These are phyloP conservation scores for Mormyrus iriodes DNA, from an alignment of 2,113 vertebrate species.

Conservation along the genomic window DNA sequence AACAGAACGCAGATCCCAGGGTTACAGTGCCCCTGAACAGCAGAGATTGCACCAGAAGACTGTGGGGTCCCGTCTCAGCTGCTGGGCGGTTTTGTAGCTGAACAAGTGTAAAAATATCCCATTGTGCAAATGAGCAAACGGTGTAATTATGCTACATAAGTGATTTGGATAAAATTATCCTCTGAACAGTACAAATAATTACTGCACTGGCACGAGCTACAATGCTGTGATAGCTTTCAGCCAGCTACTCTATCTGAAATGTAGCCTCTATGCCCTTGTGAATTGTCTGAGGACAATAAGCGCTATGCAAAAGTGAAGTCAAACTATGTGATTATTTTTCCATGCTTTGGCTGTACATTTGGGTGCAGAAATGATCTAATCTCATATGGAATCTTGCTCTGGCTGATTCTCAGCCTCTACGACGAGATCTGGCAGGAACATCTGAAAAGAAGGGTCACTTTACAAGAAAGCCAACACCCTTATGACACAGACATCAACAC, in stretches of 20 bases:
- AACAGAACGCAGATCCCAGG: neutral
- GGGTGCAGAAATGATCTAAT: neutral
- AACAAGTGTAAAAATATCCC: neutral
- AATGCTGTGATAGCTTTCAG: neutral
- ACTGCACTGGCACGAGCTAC: neutral
- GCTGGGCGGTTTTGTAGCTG: neutral
- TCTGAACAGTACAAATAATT: slow-evolving; percentile 1
- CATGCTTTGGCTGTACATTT: neutral
- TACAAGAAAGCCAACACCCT: neutral
- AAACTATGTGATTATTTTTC: slow-evolving; percentile 1
- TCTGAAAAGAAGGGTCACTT: neutral
- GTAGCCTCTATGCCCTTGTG: neutral
- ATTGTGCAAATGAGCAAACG: neutral
- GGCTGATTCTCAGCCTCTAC: neutral
- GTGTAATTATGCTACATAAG: slow-evolving; percentile 8
- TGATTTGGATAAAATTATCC: neutral
- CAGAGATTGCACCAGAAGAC: neutral
- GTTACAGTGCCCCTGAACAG: neutral
- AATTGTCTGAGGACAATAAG: neutral
- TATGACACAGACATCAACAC: neutral
- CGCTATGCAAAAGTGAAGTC: neutral
- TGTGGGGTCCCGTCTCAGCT: neutral
- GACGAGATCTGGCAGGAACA: neutral
- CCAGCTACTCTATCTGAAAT: neutral
- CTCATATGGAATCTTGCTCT: neutral